phyloP scores from a whole-genome alignment of 2,888 invertebrate genomes.

The Limnephilus auricula region DNA sequence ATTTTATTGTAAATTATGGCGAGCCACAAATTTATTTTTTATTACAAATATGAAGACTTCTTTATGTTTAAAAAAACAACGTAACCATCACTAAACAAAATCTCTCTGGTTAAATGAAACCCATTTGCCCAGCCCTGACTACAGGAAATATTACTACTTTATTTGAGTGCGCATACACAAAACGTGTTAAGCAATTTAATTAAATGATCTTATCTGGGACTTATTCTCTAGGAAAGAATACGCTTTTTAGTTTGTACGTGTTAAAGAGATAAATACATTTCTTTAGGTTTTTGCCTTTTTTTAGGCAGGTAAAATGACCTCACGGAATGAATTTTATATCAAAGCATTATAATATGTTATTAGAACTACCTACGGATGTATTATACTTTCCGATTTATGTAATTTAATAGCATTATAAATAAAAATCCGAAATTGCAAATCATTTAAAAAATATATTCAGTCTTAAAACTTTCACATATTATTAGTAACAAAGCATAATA shows the following conservation, averaged over 20 bases:
- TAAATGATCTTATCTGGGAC: constrained; percentile 43
- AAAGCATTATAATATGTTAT: not conserved
- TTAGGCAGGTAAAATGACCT: not conserved
- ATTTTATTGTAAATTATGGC: too few relatives aligned
- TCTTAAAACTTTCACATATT: not conserved
- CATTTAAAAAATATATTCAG: not conserved
- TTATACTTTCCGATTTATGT: not conserved
- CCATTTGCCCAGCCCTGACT: not conserved
- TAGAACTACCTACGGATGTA: not conserved
- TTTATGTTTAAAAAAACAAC: too few relatives aligned
- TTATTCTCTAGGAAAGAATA: not conserved
- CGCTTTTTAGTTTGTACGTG: not conserved
- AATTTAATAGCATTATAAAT: too few relatives aligned
- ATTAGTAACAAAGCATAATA: not conserved
- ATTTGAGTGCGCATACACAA: constrained; percentile 34
- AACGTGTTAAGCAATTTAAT: constrained; percentile 51
- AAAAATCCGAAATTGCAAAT: not conserved
- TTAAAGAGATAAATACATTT: constrained; percentile 9
- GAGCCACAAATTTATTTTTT: too few relatives aligned
- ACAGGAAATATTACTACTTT: constrained; percentile 25
- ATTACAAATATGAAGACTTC: too few relatives aligned
- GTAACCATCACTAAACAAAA: too few relatives aligned
- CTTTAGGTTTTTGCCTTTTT: not conserved
- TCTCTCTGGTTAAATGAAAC: not conserved
- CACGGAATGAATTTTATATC: not conserved